Percentiles rank a stretch among this genome's conserved stretches.
Conservation (phyloP, 2,888 invertebrate genomes). For the Tetropium fuscum region DNA sequence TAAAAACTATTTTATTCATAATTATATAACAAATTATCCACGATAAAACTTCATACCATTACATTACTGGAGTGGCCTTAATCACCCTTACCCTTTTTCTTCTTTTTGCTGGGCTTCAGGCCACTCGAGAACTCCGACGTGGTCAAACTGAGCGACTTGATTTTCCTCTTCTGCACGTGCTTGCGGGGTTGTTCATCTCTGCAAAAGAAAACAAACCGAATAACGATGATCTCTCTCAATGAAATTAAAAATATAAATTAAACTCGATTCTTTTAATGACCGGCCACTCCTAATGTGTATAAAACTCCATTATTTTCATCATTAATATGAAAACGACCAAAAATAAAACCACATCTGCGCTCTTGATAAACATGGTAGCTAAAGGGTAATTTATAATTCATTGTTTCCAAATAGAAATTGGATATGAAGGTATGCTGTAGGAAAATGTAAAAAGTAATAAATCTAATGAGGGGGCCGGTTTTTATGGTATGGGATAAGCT, state of each 20-base stretch:
- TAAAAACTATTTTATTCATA: constrained; percentile 1
- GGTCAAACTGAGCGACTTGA: constrained; percentile 65
- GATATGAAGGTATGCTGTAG: constrained; percentile 53
- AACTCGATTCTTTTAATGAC: constrained; percentile 21
- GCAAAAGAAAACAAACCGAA: constrained; percentile 29
- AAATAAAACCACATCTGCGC: constrained; percentile 43
- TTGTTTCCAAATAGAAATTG: constrained; percentile 51
- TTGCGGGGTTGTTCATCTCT: constrained; percentile 45
- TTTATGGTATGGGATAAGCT: constrained; percentile 48
- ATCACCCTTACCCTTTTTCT: too few species aligned
- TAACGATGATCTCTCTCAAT: constrained; percentile 21
- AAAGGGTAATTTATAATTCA: constrained; percentile 53
- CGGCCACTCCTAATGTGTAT: constrained; percentile 19
- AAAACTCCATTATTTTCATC: constrained; percentile 37
- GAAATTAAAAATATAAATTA: constrained; percentile 23
- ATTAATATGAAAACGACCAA: constrained; percentile 39
- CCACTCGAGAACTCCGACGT: constrained; percentile 84
- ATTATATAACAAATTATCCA: constrained; percentile 56
- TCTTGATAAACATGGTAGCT: constrained; percentile 34
- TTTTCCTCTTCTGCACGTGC: constrained; percentile 49
- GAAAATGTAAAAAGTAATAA: constrained; percentile 61
- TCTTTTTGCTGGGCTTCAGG: constrained; percentile 71
- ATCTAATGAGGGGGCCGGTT: constrained; percentile 60
- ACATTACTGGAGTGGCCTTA: too few species aligned
- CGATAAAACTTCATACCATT: too few species aligned